Conservation (phyloP, 2,113 vertebrate genomes). For the Athene noctua region DNA sequence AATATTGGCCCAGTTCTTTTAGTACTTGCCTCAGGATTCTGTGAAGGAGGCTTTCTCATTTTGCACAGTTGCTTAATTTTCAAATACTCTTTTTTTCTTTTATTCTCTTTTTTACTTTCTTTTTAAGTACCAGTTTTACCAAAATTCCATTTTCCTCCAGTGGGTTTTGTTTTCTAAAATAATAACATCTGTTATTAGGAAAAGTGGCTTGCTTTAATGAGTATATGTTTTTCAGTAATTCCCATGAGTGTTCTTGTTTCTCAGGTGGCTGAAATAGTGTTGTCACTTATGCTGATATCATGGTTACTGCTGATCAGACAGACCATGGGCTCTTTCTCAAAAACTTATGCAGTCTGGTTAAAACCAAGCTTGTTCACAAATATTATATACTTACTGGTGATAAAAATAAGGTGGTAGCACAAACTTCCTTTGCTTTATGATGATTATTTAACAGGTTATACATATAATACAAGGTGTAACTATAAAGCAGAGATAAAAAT, state of each 20-base stretch:
- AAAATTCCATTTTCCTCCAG: neutral
- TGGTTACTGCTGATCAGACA: neutral
- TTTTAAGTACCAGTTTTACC: neutral
- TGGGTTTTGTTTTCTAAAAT: neutral
- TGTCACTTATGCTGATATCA: neutral
- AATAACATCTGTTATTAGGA: neutral
- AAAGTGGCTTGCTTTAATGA: neutral
- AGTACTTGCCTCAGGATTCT: constrained; percentile 19
- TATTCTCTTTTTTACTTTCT: neutral
- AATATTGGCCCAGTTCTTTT: constrained; percentile 55
- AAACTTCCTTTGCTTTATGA: neutral
- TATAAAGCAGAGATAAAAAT: neutral
- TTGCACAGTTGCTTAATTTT: constrained; percentile 46
- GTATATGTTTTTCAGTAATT: neutral
- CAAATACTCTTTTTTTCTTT: neutral
- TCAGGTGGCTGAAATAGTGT: neutral
- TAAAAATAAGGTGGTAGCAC: neutral
- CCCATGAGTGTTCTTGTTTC: neutral
- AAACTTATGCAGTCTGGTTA: neutral
- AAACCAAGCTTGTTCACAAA: neutral
- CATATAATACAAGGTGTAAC: neutral
- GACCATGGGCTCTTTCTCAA: neutral
- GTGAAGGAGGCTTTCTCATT: neutral
- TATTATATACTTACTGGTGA: neutral
- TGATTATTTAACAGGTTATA: neutral